Evolutionary conservation across 2,888 invertebrate genomes (phyloP).

Genomic region (Andrena flavipes): DNA sequence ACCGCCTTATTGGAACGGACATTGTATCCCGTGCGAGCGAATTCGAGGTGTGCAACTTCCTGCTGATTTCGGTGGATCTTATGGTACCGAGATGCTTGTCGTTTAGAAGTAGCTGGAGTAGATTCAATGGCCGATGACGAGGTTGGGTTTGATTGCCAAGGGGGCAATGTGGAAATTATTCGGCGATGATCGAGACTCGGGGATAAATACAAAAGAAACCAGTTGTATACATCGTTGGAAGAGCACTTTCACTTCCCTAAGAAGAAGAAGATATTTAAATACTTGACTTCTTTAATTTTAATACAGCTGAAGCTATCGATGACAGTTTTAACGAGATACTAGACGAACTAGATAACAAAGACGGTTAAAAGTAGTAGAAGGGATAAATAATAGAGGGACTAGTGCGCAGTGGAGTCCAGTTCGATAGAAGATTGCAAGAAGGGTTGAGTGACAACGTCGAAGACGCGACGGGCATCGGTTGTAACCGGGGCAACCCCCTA

Average conservation of each 20-base stretch:
- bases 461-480: conserved; percentile 47
- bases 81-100: too few relatives aligned
- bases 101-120: neutral
- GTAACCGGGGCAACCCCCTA: conserved; percentile 65
- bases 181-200: too few relatives aligned
- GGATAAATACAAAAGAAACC: too few relatives aligned
- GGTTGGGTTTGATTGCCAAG: too few relatives aligned
- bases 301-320: neutral
- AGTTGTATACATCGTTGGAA: too few relatives aligned
- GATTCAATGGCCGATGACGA: too few relatives aligned
- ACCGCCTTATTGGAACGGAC: conserved; percentile 38
- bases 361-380: neutral
- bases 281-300: neutral
- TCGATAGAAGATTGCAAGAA: conserved; percentile 18
- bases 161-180: too few relatives aligned
- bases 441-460: conserved; percentile 41
- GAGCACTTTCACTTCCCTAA: too few relatives aligned
- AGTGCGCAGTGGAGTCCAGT: neutral
- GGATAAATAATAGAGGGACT: conserved; percentile 13
- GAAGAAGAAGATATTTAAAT: too few relatives aligned
- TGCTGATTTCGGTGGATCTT: neutral
- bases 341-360: neutral
- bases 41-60: neutral
- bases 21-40: conserved; percentile 6
- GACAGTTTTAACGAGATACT: neutral